Evolutionary conservation across 2,113 vertebrate species (phyloP).

Genomic region (Halichoerus grypus): DNA sequence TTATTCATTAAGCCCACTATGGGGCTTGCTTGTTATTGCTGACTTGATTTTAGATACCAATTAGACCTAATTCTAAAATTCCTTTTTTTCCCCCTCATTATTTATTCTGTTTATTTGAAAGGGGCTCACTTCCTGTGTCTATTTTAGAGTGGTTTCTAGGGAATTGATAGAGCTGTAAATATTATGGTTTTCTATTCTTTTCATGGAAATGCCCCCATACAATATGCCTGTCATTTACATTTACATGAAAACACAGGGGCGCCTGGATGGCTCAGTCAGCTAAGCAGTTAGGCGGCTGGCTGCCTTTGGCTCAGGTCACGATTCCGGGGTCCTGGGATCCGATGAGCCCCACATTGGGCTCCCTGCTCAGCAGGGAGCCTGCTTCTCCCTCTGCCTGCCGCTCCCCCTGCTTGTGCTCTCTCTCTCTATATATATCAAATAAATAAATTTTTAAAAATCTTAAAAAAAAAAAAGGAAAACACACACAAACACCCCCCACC

Average conservation of each 20-base stretch:
- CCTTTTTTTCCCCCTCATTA: background rate
- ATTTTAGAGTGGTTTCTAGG: background rate
- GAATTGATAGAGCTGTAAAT: background rate
- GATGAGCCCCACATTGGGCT: too few species aligned
- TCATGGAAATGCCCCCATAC: background rate
- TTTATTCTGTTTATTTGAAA: background rate
- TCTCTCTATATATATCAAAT: background rate
- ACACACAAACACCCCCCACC: background rate
- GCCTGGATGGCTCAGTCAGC: too few species aligned
- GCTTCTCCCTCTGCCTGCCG: too few species aligned
- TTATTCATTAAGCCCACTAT: background rate
- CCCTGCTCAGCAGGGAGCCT: too few species aligned
- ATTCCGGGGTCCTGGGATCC: too few species aligned
- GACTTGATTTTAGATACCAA: slow-evolving; percentile 29
- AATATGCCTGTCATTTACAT: slow-evolving; percentile 55
- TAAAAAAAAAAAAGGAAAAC: background rate
- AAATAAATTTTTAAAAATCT: background rate
- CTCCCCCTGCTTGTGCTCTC: too few species aligned
- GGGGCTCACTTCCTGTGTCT: background rate
- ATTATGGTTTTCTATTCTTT: background rate
- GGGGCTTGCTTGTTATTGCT: background rate
- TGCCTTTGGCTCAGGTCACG: too few species aligned
- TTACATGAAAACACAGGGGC: background rate
- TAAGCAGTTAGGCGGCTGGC: too few species aligned
- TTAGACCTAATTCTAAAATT: background rate